These are phyloP conservation scores for Morone saxatilis DNA, from an alignment of 2,113 vertebrate genomes.

Conservation along the genomic window DNA sequence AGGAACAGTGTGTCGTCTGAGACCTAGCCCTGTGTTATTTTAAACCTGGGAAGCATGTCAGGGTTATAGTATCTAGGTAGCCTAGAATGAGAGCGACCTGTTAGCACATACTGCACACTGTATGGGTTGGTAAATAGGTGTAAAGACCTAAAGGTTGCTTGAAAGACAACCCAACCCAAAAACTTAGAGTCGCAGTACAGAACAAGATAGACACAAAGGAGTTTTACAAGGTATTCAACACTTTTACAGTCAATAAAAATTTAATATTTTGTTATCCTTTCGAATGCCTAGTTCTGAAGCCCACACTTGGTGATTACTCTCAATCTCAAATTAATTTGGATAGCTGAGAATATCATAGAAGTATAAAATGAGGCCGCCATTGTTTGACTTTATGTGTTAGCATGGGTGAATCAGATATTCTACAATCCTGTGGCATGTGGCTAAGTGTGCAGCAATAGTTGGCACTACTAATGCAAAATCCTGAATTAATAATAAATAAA, in stretches of 20 bases:
- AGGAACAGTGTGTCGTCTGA: slow-evolving; percentile 77
- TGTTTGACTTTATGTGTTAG: neutral
- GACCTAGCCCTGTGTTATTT: slow-evolving; percentile 81
- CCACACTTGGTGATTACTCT: neutral
- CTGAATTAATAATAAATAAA: neutral
- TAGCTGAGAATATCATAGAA: neutral
- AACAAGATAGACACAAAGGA: too few relatives aligned
- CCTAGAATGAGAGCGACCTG: slow-evolving; percentile 64
- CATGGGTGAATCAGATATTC: neutral
- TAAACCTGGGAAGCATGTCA: slow-evolving; percentile 77
- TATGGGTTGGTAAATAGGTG: slow-evolving; percentile 22
- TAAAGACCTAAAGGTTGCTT: slow-evolving; percentile 17
- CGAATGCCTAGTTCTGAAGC: neutral
- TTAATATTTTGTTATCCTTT: neutral
- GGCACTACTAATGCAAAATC: neutral
- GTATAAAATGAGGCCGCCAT: neutral
- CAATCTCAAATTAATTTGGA: neutral
- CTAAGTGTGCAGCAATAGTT: too few relatives aligned
- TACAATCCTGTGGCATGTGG: too few relatives aligned
- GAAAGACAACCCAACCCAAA: slow-evolving; percentile 26
- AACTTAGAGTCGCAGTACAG: neutral
- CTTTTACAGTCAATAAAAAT: neutral
- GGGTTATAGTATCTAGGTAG: slow-evolving; percentile 78
- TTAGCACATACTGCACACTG: slow-evolving; percentile 6
- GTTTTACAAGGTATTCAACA: neutral